phyloP scores from a whole-genome alignment of 2,888 invertebrate species.

The Plebejus melissa region DNA sequence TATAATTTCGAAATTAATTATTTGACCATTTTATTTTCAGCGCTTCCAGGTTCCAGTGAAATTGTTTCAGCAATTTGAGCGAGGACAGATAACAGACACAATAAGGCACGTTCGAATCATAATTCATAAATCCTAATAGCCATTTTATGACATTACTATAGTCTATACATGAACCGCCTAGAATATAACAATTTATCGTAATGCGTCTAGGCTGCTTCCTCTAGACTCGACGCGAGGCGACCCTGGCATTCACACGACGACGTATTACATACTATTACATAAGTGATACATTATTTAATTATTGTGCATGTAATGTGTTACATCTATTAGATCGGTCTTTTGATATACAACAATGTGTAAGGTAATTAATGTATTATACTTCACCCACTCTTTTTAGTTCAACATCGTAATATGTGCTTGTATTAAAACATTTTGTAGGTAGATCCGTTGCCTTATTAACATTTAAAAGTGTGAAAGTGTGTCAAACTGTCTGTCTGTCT shows the following conservation, averaged over 20 bases:
- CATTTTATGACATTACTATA: background rate
- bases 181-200: background rate
- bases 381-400: background rate
- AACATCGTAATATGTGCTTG: background rate
- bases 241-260: slow-evolving; percentile 11
- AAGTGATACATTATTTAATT: background rate
- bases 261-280: background rate
- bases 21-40: too few relatives aligned
- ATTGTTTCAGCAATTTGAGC: too few relatives aligned
- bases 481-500: too few relatives aligned
- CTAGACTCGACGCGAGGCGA: background rate
- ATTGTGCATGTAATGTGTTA: background rate
- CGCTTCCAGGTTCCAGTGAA: too few relatives aligned
- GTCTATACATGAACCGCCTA: background rate
- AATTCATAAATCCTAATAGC: too few relatives aligned
- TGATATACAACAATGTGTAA: background rate
- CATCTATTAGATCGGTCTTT: background rate
- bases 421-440: too few relatives aligned
- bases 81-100: too few relatives aligned
- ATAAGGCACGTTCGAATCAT: too few relatives aligned
- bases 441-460: too few relatives aligned
- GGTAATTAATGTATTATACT: background rate
- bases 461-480: too few relatives aligned
- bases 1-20: too few relatives aligned
- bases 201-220: slow-evolving; percentile 11